These are phyloP conservation scores for Heliconius aoede DNA, from an alignment of 2,888 invertebrate genomes.

Conservation along the genomic window DNA sequence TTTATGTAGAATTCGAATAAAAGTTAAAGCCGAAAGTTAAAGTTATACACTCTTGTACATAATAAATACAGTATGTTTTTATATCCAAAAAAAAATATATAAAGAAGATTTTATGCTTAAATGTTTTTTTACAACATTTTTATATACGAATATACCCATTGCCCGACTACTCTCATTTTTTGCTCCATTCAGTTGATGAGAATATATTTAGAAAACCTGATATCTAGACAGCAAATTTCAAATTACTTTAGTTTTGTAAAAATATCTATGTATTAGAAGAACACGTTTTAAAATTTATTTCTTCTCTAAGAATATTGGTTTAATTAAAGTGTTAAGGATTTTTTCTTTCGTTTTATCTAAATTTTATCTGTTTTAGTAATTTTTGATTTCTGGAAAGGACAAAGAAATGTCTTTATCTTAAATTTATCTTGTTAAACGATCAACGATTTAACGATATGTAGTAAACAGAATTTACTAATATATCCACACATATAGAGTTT, in stretches of 20 bases:
- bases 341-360: background rate
- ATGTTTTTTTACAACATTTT: background rate
- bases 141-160: background rate
- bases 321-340: slow-evolving; percentile 4
- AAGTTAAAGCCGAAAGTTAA: too few species aligned
- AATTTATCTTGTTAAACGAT: too few species aligned
- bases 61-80: background rate
- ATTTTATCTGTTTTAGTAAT: background rate
- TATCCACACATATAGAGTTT: too few species aligned
- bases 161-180: slow-evolving; percentile 25
- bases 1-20: too few species aligned
- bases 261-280: background rate
- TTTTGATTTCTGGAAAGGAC: too few species aligned
- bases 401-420: too few species aligned
- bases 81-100: background rate
- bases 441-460: too few species aligned
- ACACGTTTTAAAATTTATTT: background rate
- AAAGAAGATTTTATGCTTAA: background rate
- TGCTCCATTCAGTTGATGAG: background rate
- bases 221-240: slow-evolving; percentile 23
- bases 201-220: slow-evolving; percentile 29
- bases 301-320: background rate
- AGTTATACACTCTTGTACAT: background rate
- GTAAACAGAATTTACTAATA: too few species aligned
- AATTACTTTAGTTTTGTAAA: slow-evolving; percentile 15